phyloP scores from a whole-genome alignment of 2,113 vertebrate species.

The Gila orcuttii region DNA sequence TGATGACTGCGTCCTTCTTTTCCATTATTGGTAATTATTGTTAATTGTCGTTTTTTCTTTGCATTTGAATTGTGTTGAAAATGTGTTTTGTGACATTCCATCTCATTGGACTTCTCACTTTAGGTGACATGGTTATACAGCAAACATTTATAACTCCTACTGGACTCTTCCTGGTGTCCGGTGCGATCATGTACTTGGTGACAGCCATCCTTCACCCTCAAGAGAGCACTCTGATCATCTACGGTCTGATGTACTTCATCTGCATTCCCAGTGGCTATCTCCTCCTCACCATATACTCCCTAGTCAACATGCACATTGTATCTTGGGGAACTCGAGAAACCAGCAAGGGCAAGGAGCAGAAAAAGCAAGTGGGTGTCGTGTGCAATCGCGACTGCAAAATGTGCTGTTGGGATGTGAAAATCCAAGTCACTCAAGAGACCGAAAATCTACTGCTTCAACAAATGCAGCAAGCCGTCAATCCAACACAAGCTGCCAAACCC shows the following conservation, averaged over 20 bases:
- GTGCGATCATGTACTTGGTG: constrained; percentile 73
- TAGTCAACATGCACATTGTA: constrained; percentile 82
- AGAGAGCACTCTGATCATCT: constrained; percentile 76
- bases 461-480: constrained; percentile 63
- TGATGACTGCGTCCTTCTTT: constrained; percentile 81
- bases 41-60: background rate
- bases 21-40: constrained; percentile 74
- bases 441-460: constrained; percentile 71
- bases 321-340: constrained; percentile 83
- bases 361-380: constrained; percentile 65
- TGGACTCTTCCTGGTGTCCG: constrained; percentile 79
- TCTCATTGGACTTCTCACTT: background rate
- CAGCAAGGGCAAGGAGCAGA: constrained; percentile 63
- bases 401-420: constrained; percentile 79
- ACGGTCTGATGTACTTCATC: constrained; percentile 83
- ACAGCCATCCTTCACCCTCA: constrained; percentile 79
- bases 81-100: background rate
- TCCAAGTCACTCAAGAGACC: constrained; percentile 74
- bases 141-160: constrained; percentile 79
- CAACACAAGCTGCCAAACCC: constrained; percentile 13
- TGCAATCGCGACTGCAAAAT: constrained; percentile 74
- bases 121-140: constrained; percentile 78
- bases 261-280: constrained; percentile 84
- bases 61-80: background rate
- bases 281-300: constrained; percentile 80